A percentile compares a stretch with the other conserved stretches of the same genome.
These are phyloP conservation scores for Misgurnus mizolepis DNA, from an alignment of 2,113 vertebrate species.

Conservation along the genomic window DNA sequence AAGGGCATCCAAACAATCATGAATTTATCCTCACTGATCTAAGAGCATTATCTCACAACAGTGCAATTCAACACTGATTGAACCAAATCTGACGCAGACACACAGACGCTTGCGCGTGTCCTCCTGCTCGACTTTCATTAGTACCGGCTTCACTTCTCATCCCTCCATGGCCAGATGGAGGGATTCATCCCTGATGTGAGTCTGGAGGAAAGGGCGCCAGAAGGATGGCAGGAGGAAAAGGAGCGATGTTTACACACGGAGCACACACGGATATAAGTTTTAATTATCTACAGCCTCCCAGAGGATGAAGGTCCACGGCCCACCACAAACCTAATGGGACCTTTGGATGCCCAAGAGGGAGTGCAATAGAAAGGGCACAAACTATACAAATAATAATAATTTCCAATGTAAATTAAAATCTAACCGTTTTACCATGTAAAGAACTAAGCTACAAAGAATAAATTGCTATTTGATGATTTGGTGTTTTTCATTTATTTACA, in stretches of 20 bases:
- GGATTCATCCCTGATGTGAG: conserved; percentile 54
- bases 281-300: conserved; percentile 71
- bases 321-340: conserved; percentile 17
- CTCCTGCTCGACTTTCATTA: conserved; percentile 43
- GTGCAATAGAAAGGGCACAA: conserved; percentile 9
- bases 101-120: conserved; percentile 43
- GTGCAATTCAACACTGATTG: conserved; percentile 48
- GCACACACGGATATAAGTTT: conserved; percentile 67
- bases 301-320: conserved; percentile 49
- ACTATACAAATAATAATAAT: neutral
- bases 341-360: neutral
- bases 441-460: no score
- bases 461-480: neutral
- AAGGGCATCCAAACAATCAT: conserved; percentile 30
- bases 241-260: conserved; percentile 69
- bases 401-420: neutral
- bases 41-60: conserved; percentile 52
- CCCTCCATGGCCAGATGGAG: conserved; percentile 54
- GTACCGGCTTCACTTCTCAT: conserved; percentile 49
- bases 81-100: conserved; percentile 24
- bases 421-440: no score
- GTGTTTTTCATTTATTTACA: neutral
- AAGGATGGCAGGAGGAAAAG: conserved; percentile 52
- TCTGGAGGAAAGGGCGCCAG: conserved; percentile 48
- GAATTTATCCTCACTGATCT: conserved; percentile 37